These are phyloP conservation scores for Erinaceus europaeus DNA, from an alignment of 2,113 vertebrate species.

Conservation along the genomic window DNA sequence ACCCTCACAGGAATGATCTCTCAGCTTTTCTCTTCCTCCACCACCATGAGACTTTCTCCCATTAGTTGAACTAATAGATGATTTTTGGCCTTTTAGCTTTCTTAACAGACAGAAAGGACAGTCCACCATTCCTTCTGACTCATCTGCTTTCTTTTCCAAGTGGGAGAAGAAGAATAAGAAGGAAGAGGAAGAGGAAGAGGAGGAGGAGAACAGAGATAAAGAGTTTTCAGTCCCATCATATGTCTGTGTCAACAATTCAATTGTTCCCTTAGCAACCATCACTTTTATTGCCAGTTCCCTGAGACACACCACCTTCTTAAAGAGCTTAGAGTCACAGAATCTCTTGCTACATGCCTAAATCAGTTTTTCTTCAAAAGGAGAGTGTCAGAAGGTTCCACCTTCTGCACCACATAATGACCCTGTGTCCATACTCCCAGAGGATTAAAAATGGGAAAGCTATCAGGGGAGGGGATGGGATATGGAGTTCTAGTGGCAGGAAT, in stretches of 20 bases:
- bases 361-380: no score
- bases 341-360: constrained; percentile 36
- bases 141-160: constrained; percentile 64
- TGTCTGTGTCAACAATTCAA: constrained; percentile 74
- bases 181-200: no score
- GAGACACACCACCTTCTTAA: constrained; percentile 22
- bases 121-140: constrained; percentile 49
- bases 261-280: constrained; percentile 75
- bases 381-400: no score
- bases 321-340: constrained; percentile 60
- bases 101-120: constrained; percentile 10
- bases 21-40: neutral
- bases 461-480: no score
- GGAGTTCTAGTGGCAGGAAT: no score
- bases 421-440: no score
- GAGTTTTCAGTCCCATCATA: constrained; percentile 59
- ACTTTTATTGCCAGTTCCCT: constrained; percentile 37
- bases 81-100: neutral
- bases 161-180: constrained; percentile 65
- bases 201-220: no score
- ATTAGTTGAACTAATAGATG: neutral
- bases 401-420: no score
- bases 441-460: no score
- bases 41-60: neutral
- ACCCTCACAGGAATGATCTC: neutral